A percentile compares a stretch with the other conserved stretches of the same genome.
Evolutionary conservation across 2,888 invertebrate genomes (phyloP).

Genomic region (Rhagonycha lutea): DNA sequence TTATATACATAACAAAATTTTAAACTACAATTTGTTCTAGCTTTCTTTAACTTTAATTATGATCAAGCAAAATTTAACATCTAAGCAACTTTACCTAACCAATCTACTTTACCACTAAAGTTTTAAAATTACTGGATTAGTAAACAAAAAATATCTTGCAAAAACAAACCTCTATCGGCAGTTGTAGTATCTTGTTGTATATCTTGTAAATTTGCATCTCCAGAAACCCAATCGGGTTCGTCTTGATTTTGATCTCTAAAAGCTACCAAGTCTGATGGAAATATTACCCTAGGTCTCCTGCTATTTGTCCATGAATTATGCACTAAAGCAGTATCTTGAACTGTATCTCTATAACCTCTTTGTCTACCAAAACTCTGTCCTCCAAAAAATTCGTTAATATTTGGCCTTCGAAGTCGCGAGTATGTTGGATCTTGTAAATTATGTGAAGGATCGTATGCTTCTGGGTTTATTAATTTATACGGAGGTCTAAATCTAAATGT

Average conservation of each 20-base stretch:
- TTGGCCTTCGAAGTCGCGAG: background rate
- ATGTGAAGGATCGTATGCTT: background rate
- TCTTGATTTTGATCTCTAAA: constrained; percentile 50
- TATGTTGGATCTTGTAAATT: background rate
- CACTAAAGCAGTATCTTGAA: constrained; percentile 31
- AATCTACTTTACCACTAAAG: background rate
- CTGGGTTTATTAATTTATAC: background rate
- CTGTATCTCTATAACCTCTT: constrained; percentile 27
- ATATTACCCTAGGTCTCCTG: constrained; percentile 53
- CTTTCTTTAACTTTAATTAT: background rate
- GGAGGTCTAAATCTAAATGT: background rate
- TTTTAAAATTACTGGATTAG: background rate
- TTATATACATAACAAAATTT: background rate
- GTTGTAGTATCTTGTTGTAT: constrained; percentile 53
- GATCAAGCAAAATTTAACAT: background rate
- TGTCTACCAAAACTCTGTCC: constrained; percentile 15
- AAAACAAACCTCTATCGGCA: constrained; percentile 69
- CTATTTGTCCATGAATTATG: constrained; percentile 34
- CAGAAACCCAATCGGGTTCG: constrained; percentile 40
- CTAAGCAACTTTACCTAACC: background rate
- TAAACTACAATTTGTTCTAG: background rate
- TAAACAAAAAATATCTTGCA: background rate
- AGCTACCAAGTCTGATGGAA: constrained; percentile 53
- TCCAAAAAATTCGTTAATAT: constrained; percentile 1
- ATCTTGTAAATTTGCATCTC: constrained; percentile 62